phyloP scores from a whole-genome alignment of 2,888 invertebrate genomes.

The Tetragonula carbonaria region DNA sequence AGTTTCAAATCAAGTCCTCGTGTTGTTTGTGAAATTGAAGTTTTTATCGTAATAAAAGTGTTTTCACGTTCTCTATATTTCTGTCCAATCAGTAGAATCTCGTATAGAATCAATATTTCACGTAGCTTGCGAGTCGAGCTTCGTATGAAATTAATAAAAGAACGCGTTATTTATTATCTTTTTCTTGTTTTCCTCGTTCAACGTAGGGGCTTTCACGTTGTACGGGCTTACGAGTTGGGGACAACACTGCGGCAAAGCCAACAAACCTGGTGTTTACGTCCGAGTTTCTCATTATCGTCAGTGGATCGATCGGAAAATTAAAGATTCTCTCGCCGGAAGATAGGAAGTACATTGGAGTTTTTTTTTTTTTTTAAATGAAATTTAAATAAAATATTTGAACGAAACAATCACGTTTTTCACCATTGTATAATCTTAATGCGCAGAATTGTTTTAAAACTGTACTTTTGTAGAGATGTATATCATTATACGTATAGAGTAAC shows the following conservation, averaged over 20 bases:
- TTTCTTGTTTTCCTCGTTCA: neutral
- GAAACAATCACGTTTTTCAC: slow-evolving; percentile 5
- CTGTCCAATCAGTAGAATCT: neutral
- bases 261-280: slow-evolving; percentile 91
- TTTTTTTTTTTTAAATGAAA: no score
- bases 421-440: neutral
- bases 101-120: neutral
- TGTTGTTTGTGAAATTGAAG: no score
- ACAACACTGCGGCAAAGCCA: slow-evolving; percentile 89
- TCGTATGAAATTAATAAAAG: neutral
- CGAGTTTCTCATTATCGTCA: slow-evolving; percentile 87
- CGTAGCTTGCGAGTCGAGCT: neutral
- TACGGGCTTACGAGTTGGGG: slow-evolving; percentile 92
- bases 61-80: neutral
- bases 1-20: no score
- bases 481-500: neutral
- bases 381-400: neutral
- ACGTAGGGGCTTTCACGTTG: slow-evolving; percentile 87
- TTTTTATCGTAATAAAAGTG: no score
- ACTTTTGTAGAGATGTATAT: neutral
- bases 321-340: slow-evolving; percentile 76
- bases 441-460: neutral
- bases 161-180: neutral
- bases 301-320: slow-evolving; percentile 88
- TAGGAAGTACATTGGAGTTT: slow-evolving; percentile 45